A percentile compares a stretch with the other conserved stretches of the same genome.
Conservation (phyloP, 2,888 invertebrate species). For the Phalera bucephala region DNA sequence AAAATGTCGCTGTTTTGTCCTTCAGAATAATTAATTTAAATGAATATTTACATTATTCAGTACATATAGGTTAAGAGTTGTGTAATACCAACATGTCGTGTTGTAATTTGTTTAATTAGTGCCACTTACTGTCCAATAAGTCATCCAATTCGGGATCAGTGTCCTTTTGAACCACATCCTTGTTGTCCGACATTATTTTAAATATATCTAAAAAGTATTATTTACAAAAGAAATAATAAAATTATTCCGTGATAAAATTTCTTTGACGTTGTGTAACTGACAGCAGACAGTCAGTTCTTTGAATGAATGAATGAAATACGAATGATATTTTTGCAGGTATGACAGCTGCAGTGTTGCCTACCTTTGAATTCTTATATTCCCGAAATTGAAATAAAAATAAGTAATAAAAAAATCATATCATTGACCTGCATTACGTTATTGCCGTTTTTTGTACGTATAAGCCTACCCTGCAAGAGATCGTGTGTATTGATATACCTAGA, state of each 20-base stretch:
- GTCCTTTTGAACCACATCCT: constrained; percentile 58
- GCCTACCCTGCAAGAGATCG: too few relatives aligned
- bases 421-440: too few relatives aligned
- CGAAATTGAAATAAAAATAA: too few relatives aligned
- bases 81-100: constrained; percentile 41
- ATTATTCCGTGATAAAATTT: constrained; percentile 6
- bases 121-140: constrained; percentile 88
- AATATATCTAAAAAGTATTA: constrained; percentile 11
- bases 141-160: constrained; percentile 88
- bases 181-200: constrained; percentile 67
- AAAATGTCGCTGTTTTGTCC: too few relatives aligned
- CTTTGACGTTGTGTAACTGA: constrained; percentile 20
- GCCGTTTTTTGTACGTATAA: too few relatives aligned
- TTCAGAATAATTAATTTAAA: background rate
- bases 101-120: constrained; percentile 3
- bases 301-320: too few relatives aligned
- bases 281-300: background rate
- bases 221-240: constrained; percentile 26
- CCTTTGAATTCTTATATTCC: too few relatives aligned
- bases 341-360: too few relatives aligned
- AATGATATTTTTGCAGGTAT: too few relatives aligned
- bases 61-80: constrained; percentile 50
- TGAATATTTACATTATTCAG: constrained; percentile 18
- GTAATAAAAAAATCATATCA: too few relatives aligned
- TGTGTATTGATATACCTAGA: too few relatives aligned